Evolutionary conservation across 2,888 invertebrate species (phyloP).

Genomic region (Cremastinae sp.): DNA sequence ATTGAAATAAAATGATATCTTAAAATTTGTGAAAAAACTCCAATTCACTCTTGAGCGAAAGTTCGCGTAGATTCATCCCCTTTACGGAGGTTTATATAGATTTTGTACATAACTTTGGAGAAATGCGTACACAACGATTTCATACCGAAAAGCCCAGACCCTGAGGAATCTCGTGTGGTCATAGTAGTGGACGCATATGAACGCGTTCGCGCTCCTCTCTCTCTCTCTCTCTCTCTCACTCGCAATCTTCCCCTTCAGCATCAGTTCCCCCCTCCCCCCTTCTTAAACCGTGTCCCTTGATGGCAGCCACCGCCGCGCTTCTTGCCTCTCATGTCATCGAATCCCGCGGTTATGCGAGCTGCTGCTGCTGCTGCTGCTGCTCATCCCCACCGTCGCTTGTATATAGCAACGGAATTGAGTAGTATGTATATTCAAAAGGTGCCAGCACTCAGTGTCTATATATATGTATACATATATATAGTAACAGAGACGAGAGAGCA

Average conservation of each 20-base stretch:
- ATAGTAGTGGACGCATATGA: too few species aligned
- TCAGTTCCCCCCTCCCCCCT: slow-evolving; percentile 4
- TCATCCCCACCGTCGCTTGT: too few species aligned
- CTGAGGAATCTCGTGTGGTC: slow-evolving; percentile 56
- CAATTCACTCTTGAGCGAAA: not conserved
- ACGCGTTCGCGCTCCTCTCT: slow-evolving; percentile 44
- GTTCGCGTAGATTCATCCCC: slow-evolving; percentile 6
- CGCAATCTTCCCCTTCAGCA: not conserved
- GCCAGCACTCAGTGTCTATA: too few species aligned
- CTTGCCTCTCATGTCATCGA: slow-evolving; percentile 1
- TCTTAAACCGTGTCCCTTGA: slow-evolving; percentile 5
- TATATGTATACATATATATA: too few species aligned
- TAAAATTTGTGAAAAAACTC: not conserved
- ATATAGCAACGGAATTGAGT: not conserved
- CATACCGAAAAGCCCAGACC: slow-evolving; percentile 31
- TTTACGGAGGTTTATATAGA: not conserved
- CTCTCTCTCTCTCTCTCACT: slow-evolving; percentile 14
- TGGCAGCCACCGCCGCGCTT: slow-evolving; percentile 15
- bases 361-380: too few species aligned
- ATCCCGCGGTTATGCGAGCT: slow-evolving; percentile 31
- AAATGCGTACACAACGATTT: slow-evolving; percentile 44
- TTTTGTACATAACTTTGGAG: slow-evolving; percentile 18
- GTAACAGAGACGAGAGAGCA: too few species aligned
- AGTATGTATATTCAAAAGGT: not conserved
- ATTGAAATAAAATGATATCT: not conserved